These are phyloP conservation scores for Archaeoteleia sp. DNA, from an alignment of 2,888 invertebrate genomes.

Conservation along the genomic window DNA sequence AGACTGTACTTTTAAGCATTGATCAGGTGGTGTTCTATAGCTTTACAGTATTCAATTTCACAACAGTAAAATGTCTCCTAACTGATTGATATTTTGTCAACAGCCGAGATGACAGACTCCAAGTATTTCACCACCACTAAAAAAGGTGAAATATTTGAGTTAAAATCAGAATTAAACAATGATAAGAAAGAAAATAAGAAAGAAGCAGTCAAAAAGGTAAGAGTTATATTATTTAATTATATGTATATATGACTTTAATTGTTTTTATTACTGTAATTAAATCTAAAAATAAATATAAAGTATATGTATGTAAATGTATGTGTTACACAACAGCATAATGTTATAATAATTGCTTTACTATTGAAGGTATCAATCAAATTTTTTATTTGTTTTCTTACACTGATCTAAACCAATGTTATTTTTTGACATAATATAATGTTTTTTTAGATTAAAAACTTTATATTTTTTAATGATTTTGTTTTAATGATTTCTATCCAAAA, in stretches of 20 bases:
- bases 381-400: no score
- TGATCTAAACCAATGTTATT: no score
- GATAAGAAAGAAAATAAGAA: constrained; percentile 99
- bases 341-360: no score
- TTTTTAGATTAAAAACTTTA: no score
- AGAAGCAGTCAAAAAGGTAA: constrained; percentile 99
- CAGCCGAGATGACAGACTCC: constrained; percentile 93
- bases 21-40: background rate
- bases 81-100: constrained; percentile 18
- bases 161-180: constrained; percentile 98
- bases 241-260: constrained; percentile 1
- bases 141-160: constrained; percentile 99
- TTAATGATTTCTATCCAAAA: no score
- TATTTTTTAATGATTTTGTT: no score
- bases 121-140: constrained; percentile 99
- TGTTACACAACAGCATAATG: no score
- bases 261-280: no score
- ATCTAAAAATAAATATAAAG: no score
- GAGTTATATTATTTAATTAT: constrained; percentile 39
- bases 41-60: background rate
- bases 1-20: background rate
- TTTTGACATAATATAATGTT: no score
- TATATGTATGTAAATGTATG: no score
- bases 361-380: no score
- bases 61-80: constrained; percentile 1